Conservation (phyloP, 2,888 invertebrate genomes). For the Mythimna impura region DNA sequence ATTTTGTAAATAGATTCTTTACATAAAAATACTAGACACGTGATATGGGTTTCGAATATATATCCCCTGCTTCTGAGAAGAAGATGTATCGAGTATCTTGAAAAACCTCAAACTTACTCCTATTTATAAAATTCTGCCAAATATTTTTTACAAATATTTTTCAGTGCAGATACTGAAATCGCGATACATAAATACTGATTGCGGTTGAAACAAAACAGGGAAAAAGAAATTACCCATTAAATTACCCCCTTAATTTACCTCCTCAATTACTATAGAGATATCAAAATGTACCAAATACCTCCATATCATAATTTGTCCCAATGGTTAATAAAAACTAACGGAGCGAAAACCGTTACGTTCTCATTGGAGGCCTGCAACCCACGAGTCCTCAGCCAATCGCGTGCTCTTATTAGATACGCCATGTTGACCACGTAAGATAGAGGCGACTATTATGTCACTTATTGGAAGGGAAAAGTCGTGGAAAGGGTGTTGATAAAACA, state of each 20-base stretch:
- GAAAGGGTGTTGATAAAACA: background rate
- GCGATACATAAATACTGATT: background rate
- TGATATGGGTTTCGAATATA: background rate
- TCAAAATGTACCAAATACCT: conserved; percentile 24
- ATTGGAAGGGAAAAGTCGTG: conserved; percentile 9
- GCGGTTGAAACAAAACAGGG: background rate
- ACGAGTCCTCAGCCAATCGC: conserved; percentile 12
- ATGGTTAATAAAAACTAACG: conserved; percentile 44
- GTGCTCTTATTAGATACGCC: conserved; percentile 38
- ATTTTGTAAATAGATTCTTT: no score
- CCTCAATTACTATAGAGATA: background rate
- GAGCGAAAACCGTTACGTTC: conserved; percentile 13
- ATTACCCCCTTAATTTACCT: background rate
- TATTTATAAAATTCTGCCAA: background rate
- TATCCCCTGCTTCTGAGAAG: background rate
- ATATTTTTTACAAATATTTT: no score
- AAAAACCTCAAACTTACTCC: background rate
- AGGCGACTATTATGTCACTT: conserved; percentile 47
- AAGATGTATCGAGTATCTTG: background rate
- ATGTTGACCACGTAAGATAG: conserved; percentile 44
- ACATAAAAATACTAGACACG: no score
- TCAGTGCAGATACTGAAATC: no score
- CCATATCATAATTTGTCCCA: conserved; percentile 23
- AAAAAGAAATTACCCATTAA: no score
- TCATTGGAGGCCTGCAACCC: conserved; percentile 1